Base-by-base conservation (phyloP, 2,888 invertebrate genomes). In the Drosophila bunnanda region DNA sequence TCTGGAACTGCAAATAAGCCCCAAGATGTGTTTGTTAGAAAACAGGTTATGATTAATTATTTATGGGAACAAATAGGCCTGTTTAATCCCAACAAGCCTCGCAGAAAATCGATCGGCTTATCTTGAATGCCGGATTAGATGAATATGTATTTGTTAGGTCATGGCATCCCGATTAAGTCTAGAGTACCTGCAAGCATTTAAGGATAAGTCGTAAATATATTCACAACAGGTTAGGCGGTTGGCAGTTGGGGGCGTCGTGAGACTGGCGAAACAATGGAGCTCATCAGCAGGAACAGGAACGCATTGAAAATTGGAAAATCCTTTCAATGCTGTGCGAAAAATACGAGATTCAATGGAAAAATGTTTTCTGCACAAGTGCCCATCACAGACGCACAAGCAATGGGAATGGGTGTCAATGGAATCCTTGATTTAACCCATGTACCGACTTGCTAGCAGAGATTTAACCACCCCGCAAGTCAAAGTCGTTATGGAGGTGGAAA, bases 231-330 rank as follows among this genome's bases (percentile, higher is more conserved):
- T 46, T 30, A 66, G 50, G 20, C 9, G 15, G 20, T 22, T 20
- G 25, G 13, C 34, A 20, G 15, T 12, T 9, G n/a, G 15, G 13
- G 39, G 52, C 20, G 28, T 32, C 41, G 52, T 43, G 57, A 57
- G 30, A 30, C 41, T 52, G 52, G 56, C 56, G 64, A 87, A 85
- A 89, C 88, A 85, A 89, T 88, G 60, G 68, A 64, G 71, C 85
- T 85, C 89, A 85, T 85, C 85, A 89, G 78, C 85, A 68, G 70
- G 36, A 17, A 12, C 28, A 81, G 87, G 67, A 78, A 75, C 67
- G 82, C 88, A 79, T 77, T 82, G 85, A 76, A 89, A 81, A 82
- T 82, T 76, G 79, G 77, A 88, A 89, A 81, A 76, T 77, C 59
- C 70, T 72, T 66, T 61, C 44, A 60, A 57, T 70, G 72, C 68